phyloP scores from a whole-genome alignment of 1,140 invertebrate genomes.

The Habropoda laboriosa region DNA sequence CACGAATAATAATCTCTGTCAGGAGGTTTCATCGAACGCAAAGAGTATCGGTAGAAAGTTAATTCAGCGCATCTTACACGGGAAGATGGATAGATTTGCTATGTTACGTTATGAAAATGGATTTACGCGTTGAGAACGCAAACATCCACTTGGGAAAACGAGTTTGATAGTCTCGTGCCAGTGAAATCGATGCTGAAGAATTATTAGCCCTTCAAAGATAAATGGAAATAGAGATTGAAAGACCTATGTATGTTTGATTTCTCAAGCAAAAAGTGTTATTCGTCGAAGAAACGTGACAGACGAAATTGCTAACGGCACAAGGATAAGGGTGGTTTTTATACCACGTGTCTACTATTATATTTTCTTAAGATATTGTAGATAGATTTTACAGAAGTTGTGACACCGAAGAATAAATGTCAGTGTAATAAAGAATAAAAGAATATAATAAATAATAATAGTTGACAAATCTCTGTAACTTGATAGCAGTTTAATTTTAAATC shows the following conservation, averaged over 20 bases:
- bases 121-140: neutral
- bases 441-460: no score
- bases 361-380: no score
- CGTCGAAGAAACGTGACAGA: neutral
- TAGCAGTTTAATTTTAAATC: no score
- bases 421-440: no score
- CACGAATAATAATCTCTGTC: neutral
- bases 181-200: constrained; percentile 36
- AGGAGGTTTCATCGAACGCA: constrained; percentile 38
- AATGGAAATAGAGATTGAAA: constrained; percentile 25
- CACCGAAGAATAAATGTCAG: no score
- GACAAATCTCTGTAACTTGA: no score
- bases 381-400: no score
- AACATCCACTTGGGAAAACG: neutral
- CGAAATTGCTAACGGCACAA: neutral
- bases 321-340: neutral
- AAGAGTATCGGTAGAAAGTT: constrained; percentile 31
- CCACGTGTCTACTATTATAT: neutral
- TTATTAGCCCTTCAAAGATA: constrained; percentile 19
- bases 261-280: neutral
- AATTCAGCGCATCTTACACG: constrained; percentile 9
- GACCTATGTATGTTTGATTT: constrained; percentile 1
- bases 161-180: constrained; percentile 15
- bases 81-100: constrained; percentile 10
- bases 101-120: neutral